Evolutionary conservation across 2,888 invertebrate species (phyloP).

Genomic region (Plebejus melissa): DNA sequence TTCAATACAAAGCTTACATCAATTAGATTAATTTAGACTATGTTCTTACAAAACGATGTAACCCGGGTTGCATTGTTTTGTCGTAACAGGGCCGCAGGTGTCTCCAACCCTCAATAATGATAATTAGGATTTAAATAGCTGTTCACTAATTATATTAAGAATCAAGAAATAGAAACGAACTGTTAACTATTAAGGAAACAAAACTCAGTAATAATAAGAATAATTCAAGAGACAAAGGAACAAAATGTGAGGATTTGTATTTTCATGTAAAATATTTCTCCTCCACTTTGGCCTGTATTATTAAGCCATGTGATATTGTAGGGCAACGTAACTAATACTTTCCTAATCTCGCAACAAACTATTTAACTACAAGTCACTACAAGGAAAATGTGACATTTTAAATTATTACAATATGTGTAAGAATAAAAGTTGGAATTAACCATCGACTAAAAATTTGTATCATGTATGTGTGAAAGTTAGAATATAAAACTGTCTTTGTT

Average conservation of each 20-base stretch:
- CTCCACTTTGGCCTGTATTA: conserved; percentile 62
- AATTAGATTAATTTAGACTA: too few relatives aligned
- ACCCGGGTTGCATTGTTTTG: too few relatives aligned
- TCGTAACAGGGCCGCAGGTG: not conserved
- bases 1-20: too few relatives aligned
- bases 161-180: not conserved
- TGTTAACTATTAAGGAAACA: not conserved
- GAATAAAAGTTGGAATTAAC: too few relatives aligned
- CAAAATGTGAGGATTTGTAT: conserved; percentile 75
- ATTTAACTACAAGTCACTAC: not conserved
- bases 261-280: conserved; percentile 70
- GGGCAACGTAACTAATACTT: conserved; percentile 28
- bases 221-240: conserved; percentile 39
- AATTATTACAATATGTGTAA: too few relatives aligned
- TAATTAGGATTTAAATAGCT: not conserved
- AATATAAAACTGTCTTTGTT: too few relatives aligned
- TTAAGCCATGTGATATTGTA: conserved; percentile 39
- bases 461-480: too few relatives aligned
- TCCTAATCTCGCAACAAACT: not conserved
- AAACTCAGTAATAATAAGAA: not conserved
- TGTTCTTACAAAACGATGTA: too few relatives aligned
- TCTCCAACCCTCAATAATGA: not conserved
- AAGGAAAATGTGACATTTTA: too few relatives aligned
- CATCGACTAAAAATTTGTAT: too few relatives aligned
- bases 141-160: not conserved